Percentiles rank a stretch among this genome's conserved stretches.
These are phyloP conservation scores for Agriopis aurantiaria DNA, from an alignment of 2,888 invertebrate genomes.

Conservation along the genomic window DNA sequence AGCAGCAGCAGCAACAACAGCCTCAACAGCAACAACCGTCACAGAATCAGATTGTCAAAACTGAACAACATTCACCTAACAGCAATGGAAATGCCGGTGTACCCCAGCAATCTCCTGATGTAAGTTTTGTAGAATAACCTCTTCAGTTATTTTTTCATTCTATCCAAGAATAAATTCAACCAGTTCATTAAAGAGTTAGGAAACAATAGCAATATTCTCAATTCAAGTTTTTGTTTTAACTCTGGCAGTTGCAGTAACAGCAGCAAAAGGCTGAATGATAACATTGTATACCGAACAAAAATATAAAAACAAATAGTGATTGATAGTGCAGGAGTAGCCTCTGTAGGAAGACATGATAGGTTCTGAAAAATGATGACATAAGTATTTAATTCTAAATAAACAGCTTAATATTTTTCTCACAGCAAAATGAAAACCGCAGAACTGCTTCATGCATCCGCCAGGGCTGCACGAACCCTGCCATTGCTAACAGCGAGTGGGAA, in stretches of 20 bases:
- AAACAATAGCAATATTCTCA: too few relatives aligned
- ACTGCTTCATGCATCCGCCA: constrained; percentile 92
- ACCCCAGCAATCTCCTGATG: constrained; percentile 77
- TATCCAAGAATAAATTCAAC: too few relatives aligned
- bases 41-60: constrained; percentile 56
- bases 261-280: too few relatives aligned
- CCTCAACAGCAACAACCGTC: constrained; percentile 77
- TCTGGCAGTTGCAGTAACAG: too few relatives aligned
- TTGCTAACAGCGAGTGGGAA: constrained; percentile 97
- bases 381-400: background rate
- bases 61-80: constrained; percentile 81
- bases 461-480: constrained; percentile 96
- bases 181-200: too few relatives aligned
- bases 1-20: constrained; percentile 64
- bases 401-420: background rate
- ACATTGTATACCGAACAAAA: too few relatives aligned
- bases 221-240: too few relatives aligned
- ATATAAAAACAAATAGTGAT: too few relatives aligned
- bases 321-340: too few relatives aligned
- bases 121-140: constrained; percentile 50
- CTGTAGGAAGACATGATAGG: background rate
- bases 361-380: background rate
- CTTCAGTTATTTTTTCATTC: too few relatives aligned
- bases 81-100: constrained; percentile 75
- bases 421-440: constrained; percentile 77